A percentile compares a stretch with the other conserved stretches of the same genome.
phyloP scores from a whole-genome alignment of 2,113 vertebrate genomes.

The Lynx canadensis region DNA sequence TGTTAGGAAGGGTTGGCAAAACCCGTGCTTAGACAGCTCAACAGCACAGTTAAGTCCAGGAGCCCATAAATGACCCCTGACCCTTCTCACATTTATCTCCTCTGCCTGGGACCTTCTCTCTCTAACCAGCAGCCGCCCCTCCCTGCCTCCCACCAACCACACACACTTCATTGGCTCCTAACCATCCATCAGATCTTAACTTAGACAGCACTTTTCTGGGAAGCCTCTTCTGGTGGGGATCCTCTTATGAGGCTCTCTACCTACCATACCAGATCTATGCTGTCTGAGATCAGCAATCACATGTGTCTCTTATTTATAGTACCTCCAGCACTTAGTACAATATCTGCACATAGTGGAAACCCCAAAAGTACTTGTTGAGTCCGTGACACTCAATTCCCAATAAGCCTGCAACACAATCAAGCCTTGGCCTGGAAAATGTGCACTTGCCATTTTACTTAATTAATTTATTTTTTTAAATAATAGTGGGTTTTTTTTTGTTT shows the following conservation, averaged over 20 bases:
- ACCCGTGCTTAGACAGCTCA: not conserved
- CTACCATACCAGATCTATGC: not conserved
- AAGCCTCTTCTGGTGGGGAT: not conserved
- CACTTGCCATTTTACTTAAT: not conserved
- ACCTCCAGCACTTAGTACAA: not conserved
- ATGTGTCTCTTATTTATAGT: not conserved
- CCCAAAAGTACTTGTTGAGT: not conserved
- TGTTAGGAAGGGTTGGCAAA: not conserved
- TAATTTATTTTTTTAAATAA: too few species aligned
- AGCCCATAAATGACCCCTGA: not conserved
- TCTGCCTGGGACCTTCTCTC: not conserved
- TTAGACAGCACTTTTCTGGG: not conserved
- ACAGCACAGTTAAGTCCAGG: not conserved
- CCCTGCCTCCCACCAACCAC: not conserved
- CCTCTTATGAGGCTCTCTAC: not conserved
- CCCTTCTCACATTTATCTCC: not conserved
- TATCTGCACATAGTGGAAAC: not conserved
- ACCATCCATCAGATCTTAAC: not conserved
- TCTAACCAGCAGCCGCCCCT: not conserved
- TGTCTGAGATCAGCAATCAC: not conserved
- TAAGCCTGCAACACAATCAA: not conserved
- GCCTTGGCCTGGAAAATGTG: not conserved
- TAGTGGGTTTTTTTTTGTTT: too few species aligned
- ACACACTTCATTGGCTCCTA: not conserved
- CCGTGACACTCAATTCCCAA: not conserved